phyloP scores from a whole-genome alignment of 1,140 invertebrate genomes.

The Pemphigus obesinymphae region DNA sequence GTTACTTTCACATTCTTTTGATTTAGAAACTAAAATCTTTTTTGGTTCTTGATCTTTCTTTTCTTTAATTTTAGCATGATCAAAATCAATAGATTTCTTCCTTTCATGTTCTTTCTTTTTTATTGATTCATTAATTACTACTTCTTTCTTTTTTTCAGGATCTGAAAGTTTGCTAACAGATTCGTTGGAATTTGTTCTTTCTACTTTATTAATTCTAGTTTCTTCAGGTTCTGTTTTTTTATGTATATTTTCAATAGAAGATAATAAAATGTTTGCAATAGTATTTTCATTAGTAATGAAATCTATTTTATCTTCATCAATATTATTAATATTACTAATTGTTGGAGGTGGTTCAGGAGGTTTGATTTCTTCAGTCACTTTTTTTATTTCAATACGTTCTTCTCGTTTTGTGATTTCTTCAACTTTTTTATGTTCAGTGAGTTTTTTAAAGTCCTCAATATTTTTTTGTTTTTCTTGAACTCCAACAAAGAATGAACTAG shows the following conservation, averaged over 20 bases:
- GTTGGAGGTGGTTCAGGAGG: conserved; percentile 23
- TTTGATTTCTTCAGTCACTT: conserved; percentile 42
- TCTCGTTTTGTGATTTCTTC: conserved; percentile 30
- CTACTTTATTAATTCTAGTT: conserved; percentile 25
- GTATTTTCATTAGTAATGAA: conserved; percentile 25
- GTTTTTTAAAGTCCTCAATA: conserved; percentile 24
- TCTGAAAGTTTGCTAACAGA: background rate
- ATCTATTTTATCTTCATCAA: conserved; percentile 29
- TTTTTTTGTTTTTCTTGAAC: conserved; percentile 40
- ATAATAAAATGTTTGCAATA: conserved; percentile 28
- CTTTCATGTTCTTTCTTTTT: conserved; percentile 48
- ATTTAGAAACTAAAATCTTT: conserved; percentile 3
- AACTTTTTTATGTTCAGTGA: conserved; percentile 35
- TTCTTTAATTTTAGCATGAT: conserved; percentile 53
- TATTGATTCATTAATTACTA: conserved; percentile 5
- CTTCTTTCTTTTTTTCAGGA: conserved; percentile 33
- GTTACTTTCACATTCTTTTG: conserved; percentile 41
- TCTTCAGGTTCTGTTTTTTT: conserved; percentile 30
- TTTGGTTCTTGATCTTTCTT: conserved; percentile 50
- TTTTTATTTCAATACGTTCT: conserved; percentile 42
- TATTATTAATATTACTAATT: background rate
- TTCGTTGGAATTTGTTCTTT: conserved; percentile 31
- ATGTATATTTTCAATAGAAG: conserved; percentile 13
- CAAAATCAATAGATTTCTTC: conserved; percentile 50
- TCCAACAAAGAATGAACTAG: conserved; percentile 8